Evolutionary conservation across 2,113 vertebrate genomes (phyloP), one percentile per base, ranked within the genome.

Genomic region (Sciurus niger): DNA sequence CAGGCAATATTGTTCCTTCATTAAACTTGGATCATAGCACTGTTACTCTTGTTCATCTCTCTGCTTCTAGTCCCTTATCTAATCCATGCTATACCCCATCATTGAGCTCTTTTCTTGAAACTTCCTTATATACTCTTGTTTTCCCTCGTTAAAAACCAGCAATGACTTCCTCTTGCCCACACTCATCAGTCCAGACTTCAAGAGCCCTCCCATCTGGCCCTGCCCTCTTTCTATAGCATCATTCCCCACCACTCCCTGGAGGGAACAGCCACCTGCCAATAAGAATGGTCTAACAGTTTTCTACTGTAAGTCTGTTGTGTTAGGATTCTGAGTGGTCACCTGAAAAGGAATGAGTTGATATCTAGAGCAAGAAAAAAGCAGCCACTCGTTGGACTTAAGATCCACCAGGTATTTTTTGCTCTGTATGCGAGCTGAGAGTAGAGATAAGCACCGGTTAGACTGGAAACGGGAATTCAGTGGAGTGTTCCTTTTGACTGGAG

Each of bases 291-390:
- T 53, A 32, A 63, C 6, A 8, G 10, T 77, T 93, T 93, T 30
- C 70, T 83, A 34, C 10, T 60, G 10, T 73, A 51, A 65, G 34
- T 30, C 24, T 80, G 43, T 84, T 25, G n/a, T 11, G 37, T 70
- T 80, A 68, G 78, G 86, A 84, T 72, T 88, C 82, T 89, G n/a
- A 80, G 63, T 60, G 82, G 28, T 46, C 80, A 8, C n/a, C 46
- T 78, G 32, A 76, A 88, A 80, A 14, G 8, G 48, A 13, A 43
- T 30, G 22, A 89, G 37, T 72, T 77, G 46, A 65, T 48, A 25
- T 20, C 82, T 63, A 43, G 32, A 30, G 20, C 68, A 84, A 24
- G 20, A 40, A 46, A 67, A 87, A 53, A 84, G 63, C 30, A 63
- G n/a, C 16, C 30, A 4, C 32, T 76, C 73, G 20, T 87, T 48